Percentiles rank a stretch among this genome's conserved stretches.
Conservation (phyloP, 2,797 vertebrate genomes). For the Lepidocolaptes lacrymiger region DNA sequence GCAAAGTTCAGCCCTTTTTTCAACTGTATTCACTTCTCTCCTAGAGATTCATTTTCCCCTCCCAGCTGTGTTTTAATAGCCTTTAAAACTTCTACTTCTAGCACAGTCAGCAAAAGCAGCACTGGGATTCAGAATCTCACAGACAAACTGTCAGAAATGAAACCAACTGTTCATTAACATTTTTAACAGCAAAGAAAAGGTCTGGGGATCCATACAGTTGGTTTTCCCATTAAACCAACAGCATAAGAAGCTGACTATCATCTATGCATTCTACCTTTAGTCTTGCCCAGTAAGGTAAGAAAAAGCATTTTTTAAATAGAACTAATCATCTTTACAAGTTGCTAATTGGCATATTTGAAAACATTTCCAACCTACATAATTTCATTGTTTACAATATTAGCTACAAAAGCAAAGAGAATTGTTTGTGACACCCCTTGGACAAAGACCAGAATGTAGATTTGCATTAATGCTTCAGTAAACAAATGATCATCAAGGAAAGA, state of each 20-base stretch:
- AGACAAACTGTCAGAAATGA: neutral
- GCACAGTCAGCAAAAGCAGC: slow-evolving; percentile 7
- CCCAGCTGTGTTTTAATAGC: neutral
- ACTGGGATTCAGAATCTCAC: neutral
- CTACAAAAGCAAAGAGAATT: neutral
- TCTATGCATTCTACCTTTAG: neutral
- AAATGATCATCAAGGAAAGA: slow-evolving; percentile 26
- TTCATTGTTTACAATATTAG: slow-evolving; percentile 13
- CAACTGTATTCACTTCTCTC: neutral
- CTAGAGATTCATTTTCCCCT: neutral
- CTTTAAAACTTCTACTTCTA: neutral
- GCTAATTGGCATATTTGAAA: neutral
- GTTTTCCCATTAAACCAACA: neutral
- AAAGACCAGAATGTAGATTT: slow-evolving; percentile 20
- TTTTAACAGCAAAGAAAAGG: neutral
- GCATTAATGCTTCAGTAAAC: slow-evolving; percentile 7
- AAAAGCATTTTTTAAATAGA: neutral
- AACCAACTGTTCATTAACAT: neutral
- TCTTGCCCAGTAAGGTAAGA: neutral
- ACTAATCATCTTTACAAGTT: neutral
- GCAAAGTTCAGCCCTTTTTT: neutral
- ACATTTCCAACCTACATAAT: neutral
- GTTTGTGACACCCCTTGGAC: neutral
- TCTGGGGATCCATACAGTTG: neutral
- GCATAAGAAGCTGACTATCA: neutral